Percentiles rank a stretch among this genome's conserved stretches.
phyloP scores from a whole-genome alignment of 2,797 vertebrate genomes.

The Hydrolagus colliei region DNA sequence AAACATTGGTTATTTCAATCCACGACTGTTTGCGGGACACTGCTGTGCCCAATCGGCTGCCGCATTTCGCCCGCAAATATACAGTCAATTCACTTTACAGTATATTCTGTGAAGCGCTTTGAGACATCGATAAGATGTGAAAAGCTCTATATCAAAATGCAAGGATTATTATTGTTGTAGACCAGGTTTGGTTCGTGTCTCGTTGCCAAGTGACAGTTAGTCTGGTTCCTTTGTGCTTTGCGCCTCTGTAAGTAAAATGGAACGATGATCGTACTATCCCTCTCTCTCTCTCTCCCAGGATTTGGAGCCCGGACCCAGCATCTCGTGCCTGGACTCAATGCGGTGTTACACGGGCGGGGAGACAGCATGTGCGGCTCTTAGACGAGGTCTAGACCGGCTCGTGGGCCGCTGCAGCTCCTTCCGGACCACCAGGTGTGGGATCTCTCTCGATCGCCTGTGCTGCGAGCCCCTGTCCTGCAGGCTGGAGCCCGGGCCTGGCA shows the following conservation, averaged over 20 bases:
- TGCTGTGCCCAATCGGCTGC: too few species aligned
- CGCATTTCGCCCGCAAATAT: too few species aligned
- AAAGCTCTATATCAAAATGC: too few species aligned
- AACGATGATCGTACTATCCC: background rate
- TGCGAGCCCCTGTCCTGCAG: conserved; percentile 61
- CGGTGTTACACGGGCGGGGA: conserved; percentile 89
- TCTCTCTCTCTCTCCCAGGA: conserved; percentile 55
- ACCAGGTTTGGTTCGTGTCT: too few species aligned
- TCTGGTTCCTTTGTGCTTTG: background rate
- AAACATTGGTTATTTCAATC: too few species aligned
- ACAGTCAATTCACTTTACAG: too few species aligned
- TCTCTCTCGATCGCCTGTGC: conserved; percentile 64
- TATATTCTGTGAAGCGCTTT: too few species aligned
- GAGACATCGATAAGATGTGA: too few species aligned
- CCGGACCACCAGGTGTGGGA: conserved; percentile 70
- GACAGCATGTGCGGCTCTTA: conserved; percentile 76
- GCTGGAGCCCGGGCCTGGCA: conserved; percentile 56
- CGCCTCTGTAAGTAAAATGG: background rate
- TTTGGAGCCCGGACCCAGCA: conserved; percentile 71
- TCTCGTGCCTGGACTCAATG: conserved; percentile 95
- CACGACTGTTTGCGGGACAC: too few species aligned
- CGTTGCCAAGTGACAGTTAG: too few species aligned
- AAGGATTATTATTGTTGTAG: too few species aligned
- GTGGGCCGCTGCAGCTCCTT: conserved; percentile 69
- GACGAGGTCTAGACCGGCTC: conserved; percentile 81